Evolutionary conservation across 2,113 vertebrate genomes (phyloP), one percentile per base, ranked within the genome.

Genomic region (Camelus dromedarius): DNA sequence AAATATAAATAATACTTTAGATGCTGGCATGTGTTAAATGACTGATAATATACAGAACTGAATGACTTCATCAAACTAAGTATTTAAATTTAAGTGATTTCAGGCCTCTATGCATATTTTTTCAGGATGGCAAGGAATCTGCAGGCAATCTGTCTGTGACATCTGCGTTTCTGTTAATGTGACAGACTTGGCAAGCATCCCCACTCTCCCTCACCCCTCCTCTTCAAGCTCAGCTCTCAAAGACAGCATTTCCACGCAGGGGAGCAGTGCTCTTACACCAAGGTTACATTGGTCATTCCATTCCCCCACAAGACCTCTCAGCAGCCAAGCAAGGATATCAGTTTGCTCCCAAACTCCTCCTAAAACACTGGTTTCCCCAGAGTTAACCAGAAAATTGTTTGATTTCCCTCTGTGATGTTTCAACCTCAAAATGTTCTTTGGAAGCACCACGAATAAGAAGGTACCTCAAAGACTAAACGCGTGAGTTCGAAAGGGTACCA

Each of bases 111-210:
- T 22, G 42, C 28, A 82, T 64, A 95, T 72, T 77, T 75, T 91
- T 94, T 94, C 50, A 79, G 82, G 79, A 87, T 66, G 35, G 92
- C 58, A 83, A 84, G 58, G 79, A 83, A 75, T 76, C 62, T 70
- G 90, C 81, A 64, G 32, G 58, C 89, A 70, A 85, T 94, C 77
- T 95, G 82, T 62, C 85, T 46, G n/a, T 72, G 82, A 76, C 87
- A 92, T 87, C 89, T 96, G 91, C 16, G 26, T 82, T 66, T 91
- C 95, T 95, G 96, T 82, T 89, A 97, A 96, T 79, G 77, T 76
- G 96, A 85, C 52, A 96, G 81, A 73, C 72, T 81, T 93, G 95
- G 89, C 75, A 50, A 75, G 60, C 26, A 13, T 42, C 30, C 2
- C 67, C 38, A 5, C 4, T 10, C 13, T 0, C 14, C 14, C 67